phyloP scores from a whole-genome alignment of 2,113 vertebrate genomes.

The Phalacrocorax pelagicus region DNA sequence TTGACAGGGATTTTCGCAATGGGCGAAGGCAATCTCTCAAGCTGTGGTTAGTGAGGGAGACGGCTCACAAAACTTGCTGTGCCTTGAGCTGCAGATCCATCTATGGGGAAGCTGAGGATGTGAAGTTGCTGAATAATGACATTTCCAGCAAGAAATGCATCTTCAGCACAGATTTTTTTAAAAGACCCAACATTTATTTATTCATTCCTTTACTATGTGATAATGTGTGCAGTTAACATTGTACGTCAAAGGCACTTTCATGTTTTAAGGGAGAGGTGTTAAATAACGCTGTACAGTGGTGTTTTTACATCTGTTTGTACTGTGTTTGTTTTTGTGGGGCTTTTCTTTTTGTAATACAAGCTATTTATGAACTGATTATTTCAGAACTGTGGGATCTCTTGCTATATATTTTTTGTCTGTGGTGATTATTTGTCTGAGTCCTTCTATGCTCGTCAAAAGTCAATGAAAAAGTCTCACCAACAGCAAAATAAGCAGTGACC shows the following conservation, averaged over 20 bases:
- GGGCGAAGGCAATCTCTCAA: background rate
- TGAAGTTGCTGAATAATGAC: background rate
- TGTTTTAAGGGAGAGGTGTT: conserved; percentile 21
- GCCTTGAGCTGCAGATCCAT: background rate
- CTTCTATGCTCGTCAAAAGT: background rate
- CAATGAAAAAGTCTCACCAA: background rate
- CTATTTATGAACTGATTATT: conserved; percentile 1
- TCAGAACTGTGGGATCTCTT: background rate
- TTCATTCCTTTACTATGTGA: conserved; percentile 24
- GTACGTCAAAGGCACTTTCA: conserved; percentile 38
- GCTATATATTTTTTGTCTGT: background rate
- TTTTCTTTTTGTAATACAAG: background rate
- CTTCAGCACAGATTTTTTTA: background rate
- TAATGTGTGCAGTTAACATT: conserved; percentile 22
- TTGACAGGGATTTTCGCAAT: background rate
- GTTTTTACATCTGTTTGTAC: conserved; percentile 21
- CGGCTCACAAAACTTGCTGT: background rate
- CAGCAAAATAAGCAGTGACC: background rate
- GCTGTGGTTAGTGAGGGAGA: background rate
- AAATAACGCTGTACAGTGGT: background rate
- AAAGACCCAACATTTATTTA: conserved; percentile 1
- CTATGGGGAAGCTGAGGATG: background rate
- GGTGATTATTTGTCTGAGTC: background rate
- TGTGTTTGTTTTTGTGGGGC: background rate
- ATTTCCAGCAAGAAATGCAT: background rate